Base-by-base conservation (phyloP, 2,888 invertebrate genomes). In the Podabrus alpinus region DNA sequence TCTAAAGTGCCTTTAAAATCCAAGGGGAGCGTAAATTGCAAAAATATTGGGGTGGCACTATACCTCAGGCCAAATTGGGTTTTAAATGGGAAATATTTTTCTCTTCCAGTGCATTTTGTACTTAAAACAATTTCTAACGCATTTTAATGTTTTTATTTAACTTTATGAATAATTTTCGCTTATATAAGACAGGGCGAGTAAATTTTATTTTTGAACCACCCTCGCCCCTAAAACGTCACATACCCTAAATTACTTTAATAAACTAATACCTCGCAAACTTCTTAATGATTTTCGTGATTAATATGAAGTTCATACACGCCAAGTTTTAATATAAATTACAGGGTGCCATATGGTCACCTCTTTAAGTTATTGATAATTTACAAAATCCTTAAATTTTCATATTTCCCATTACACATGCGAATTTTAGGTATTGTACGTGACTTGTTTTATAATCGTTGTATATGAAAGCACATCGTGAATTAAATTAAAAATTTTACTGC, bases 391-490 rank as follows among this genome's bases (percentile, higher is more conserved):
- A 45, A 45, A n/a, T 45, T n/a, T 45, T 45, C 45, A n/a, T 45
- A 45, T 45, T 45, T 45, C 45, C 45, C 45, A n/a, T 45, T 45
- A 45, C 45, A 69, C 66, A 68, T 67, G 72, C 21, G 69, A 69
- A 69, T 72, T 69, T 66, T 66, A 68, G 16, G 25, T 16, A 15
- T 9, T 7, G 66, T 66, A 59, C 69, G 72, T 72, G 72, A 69
- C 75, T 67, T 61, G 61, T 10, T 61, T 61, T 11, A 17, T 61
- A 61, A 61, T 61, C 17, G 17, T 61, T 61, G 61, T 61, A 61
- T 61, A 17, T 61, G 17, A 61, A 61, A 61, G 17, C 15, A 17
- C 17, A 61, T 45, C n/a, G 45, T 45, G 45, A 45, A 45, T 45
- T 17, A 61, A 61, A 17, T 61, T 61, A 61, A 61, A 61, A 61